Conservation (phyloP, 2,797 vertebrate genomes). For the Clarias pachynema region DNA sequence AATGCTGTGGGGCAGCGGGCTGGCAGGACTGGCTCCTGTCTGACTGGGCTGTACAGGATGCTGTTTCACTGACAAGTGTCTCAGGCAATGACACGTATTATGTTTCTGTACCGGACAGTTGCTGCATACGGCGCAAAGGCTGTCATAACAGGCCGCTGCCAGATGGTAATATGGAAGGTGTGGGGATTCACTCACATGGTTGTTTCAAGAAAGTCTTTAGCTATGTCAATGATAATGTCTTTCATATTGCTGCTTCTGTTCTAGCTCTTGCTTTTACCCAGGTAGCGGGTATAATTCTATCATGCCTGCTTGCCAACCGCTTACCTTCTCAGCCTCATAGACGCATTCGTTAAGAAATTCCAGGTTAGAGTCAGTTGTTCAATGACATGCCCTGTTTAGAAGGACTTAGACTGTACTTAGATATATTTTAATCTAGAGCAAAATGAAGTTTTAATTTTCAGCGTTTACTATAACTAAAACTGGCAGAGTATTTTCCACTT, state of each 20-base stretch:
- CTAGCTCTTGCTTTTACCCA: constrained; percentile 80
- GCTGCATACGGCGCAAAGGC: constrained; percentile 78
- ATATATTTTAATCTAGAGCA: background rate
- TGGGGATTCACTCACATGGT: constrained; percentile 77
- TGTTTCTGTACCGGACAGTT: constrained; percentile 83
- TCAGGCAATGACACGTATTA: constrained; percentile 68
- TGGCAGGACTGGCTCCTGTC: constrained; percentile 86
- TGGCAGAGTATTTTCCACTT: background rate
- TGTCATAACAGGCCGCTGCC: constrained; percentile 79
- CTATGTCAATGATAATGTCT: constrained; percentile 84
- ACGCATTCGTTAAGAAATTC: constrained; percentile 61
- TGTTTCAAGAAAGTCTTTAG: constrained; percentile 85
- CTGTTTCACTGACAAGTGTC: constrained; percentile 56
- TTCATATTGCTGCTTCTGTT: constrained; percentile 81
- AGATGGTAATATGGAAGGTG: constrained; percentile 56
- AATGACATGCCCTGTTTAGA: background rate
- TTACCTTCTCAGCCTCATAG: constrained; percentile 67
- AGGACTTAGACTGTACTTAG: background rate
- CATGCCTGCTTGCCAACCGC: constrained; percentile 82
- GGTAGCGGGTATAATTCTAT: constrained; percentile 78
- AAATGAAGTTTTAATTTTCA: background rate
- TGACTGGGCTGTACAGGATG: constrained; percentile 79
- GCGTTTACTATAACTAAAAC: background rate
- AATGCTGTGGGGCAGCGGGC: constrained; percentile 85
- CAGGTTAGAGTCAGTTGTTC: background rate